Evolutionary conservation across 2,888 invertebrate species (phyloP), one percentile per base, ranked within the genome.

Genomic region (Tridacna gigas): DNA sequence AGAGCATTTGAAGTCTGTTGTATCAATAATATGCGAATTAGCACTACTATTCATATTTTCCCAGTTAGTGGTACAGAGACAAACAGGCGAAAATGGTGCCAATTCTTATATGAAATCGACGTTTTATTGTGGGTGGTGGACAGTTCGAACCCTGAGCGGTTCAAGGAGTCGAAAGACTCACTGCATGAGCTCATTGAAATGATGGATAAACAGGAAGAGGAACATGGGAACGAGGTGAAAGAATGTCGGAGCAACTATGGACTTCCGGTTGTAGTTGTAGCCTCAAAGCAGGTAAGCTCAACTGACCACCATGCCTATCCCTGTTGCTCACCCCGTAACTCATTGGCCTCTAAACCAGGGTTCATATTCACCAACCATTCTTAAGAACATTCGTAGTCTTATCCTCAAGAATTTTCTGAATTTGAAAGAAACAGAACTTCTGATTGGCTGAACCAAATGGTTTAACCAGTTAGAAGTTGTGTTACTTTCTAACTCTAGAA

Each of bases 81-180:
- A 12, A 71, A 71, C 71, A 48, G 71, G n/a, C 48, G 22, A 15
- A 71, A 71, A 71, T 71, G 71, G 71, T 71, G 48, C 25, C 71
- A 71, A 45, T 71, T 71, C 51, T 51, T 71, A 47, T 71, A 71
- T 25, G 51, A 74, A 22, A 79, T 74, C 7, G 81, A 81, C 65
- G 66, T 82, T 11, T 65, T 82, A 5, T 20, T 84, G 9, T 84
- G 84, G 84, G 79, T 82, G 22, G 84, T 84, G 15, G 84, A 84
- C 76, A 84, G 84, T 66, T 79, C 81, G 7, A 60, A 47, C 7
- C 79, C 79, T 11, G 74, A 20, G 4, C 28, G 60, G 5, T 66
- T 84, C 51, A 51, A 60, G 37, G 76, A 56, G n/a, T 81, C 84
- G 25, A 63, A 63, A 18, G 65, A 61, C 28, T 65, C 79, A 0